A percentile compares a stretch with the other conserved stretches of the same genome.
Evolutionary conservation across 1,140 invertebrate genomes (phyloP).

Genomic region (Anthonomus grandis): DNA sequence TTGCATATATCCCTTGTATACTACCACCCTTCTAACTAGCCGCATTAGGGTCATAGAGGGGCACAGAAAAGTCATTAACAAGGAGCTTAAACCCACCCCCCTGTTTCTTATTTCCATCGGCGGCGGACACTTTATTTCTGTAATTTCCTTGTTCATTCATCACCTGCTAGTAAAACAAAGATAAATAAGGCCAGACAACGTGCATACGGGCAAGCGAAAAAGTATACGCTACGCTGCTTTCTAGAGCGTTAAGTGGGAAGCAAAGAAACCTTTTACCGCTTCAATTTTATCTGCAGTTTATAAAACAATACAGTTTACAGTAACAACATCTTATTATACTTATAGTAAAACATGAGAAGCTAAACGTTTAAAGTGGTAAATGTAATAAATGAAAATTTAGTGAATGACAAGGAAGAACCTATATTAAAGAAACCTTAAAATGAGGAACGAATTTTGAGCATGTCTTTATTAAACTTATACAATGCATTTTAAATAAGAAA

Average conservation of each 20-base stretch:
- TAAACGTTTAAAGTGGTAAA: background rate
- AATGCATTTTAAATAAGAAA: no score
- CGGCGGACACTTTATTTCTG: slow-evolving; percentile 14
- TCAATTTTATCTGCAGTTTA: background rate
- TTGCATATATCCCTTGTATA: no score
- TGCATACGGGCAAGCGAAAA: slow-evolving; percentile 14
- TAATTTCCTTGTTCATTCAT: slow-evolving; percentile 18
- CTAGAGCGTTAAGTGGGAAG: background rate
- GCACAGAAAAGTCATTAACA: slow-evolving; percentile 10
- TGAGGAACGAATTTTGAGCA: no score
- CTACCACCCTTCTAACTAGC: no score
- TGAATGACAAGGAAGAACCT: background rate
- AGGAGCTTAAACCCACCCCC: background rate
- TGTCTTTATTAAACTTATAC: no score
- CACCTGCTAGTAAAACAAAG: slow-evolving; percentile 11
- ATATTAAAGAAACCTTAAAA: background rate
- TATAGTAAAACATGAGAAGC: background rate
- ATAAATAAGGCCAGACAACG: slow-evolving; percentile 15
- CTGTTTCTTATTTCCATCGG: background rate
- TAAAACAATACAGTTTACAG: background rate
- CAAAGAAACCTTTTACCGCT: background rate
- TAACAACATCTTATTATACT: background rate
- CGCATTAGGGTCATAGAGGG: no score
- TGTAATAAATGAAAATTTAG: background rate
- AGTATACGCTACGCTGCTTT: no score